Conservation (phyloP, 2,888 invertebrate genomes). For the Carterocephalus palaemon region DNA sequence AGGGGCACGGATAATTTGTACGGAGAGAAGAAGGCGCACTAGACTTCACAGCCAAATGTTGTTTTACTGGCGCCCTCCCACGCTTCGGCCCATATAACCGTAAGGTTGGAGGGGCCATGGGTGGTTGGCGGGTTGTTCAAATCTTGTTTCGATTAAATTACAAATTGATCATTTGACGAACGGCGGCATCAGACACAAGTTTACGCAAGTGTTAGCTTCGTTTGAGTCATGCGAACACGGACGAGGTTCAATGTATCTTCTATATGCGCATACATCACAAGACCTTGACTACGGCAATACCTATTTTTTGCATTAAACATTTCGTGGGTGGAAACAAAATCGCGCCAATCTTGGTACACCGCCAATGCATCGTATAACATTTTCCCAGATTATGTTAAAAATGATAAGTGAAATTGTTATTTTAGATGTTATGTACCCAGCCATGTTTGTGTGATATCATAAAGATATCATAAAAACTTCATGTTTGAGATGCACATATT, state of each 20-base stretch:
- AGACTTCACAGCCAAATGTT: no score
- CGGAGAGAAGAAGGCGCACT: no score
- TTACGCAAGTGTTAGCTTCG: conserved; percentile 12
- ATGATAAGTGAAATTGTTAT: conserved; percentile 12
- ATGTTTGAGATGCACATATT: conserved; percentile 10
- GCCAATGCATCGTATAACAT: conserved; percentile 10
- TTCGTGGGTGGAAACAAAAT: not conserved
- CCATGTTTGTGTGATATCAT: conserved; percentile 10
- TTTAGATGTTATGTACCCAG: conserved; percentile 6
- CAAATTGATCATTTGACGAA: not conserved
- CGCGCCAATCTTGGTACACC: conserved; percentile 8
- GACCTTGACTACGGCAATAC: conserved; percentile 1
- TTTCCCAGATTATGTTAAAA: conserved; percentile 7
- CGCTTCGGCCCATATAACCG: no score
- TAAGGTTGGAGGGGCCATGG: no score
- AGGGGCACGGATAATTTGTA: no score
- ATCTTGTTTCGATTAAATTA: not conserved
- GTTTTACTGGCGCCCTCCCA: no score
- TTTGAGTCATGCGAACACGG: not conserved
- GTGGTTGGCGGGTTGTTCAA: no score
- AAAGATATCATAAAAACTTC: conserved; percentile 21
- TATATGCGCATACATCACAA: not conserved
- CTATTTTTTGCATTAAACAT: not conserved
- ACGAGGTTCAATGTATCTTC: conserved; percentile 7
- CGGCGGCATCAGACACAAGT: conserved; percentile 1